These are phyloP conservation scores for Chanos chanos DNA, from an alignment of 2,797 vertebrate genomes.

Conservation along the genomic window DNA sequence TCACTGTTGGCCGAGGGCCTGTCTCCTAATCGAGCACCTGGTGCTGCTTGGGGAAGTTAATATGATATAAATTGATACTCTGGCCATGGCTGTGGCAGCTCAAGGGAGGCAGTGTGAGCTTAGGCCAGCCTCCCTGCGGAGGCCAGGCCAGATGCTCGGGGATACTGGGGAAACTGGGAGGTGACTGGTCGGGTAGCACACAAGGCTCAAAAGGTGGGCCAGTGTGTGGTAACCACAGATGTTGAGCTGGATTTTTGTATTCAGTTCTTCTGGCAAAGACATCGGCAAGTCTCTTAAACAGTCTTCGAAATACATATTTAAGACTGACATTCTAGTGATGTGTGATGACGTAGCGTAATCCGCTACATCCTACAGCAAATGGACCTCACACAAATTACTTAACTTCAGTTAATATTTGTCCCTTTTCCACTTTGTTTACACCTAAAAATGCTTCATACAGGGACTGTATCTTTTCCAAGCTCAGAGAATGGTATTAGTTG, in stretches of 20 bases:
- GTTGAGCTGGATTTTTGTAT: slow-evolving; percentile 17
- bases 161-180: slow-evolving; percentile 24
- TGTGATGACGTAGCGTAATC: slow-evolving; percentile 12
- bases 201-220: slow-evolving; percentile 29
- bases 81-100: slow-evolving; percentile 35
- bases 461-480: neutral
- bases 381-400: neutral
- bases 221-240: slow-evolving; percentile 33
- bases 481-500: no score
- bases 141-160: slow-evolving; percentile 48
- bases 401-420: neutral
- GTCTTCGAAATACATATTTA: slow-evolving; percentile 10
- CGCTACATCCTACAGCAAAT: slow-evolving; percentile 4
- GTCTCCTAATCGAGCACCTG: slow-evolving; percentile 58
- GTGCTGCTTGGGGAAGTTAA: slow-evolving; percentile 55
- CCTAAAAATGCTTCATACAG: neutral
- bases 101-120: slow-evolving; percentile 26
- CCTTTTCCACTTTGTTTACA: neutral
- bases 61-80: slow-evolving; percentile 60
- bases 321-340: neutral
- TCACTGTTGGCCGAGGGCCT: slow-evolving; percentile 47
- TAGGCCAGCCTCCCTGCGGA: slow-evolving; percentile 36
- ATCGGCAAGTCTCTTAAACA: neutral
- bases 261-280: slow-evolving; percentile 25
- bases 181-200: slow-evolving; percentile 37